Evolutionary conservation across 2,797 vertebrate species (phyloP).

Genomic region (Gobio occitaniae): DNA sequence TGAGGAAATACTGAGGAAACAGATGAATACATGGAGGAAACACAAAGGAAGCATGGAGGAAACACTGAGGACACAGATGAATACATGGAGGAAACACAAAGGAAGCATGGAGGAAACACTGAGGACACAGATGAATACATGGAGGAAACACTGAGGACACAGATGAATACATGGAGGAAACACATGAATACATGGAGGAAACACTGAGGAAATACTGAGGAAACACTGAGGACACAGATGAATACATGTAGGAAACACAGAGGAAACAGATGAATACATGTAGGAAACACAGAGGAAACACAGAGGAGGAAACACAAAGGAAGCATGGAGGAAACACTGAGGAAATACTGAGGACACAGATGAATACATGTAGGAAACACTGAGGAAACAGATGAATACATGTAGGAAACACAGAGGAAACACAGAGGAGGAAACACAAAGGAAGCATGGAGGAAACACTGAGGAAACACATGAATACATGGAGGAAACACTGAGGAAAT

Average conservation of each 20-base stretch:
- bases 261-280: too few relatives aligned
- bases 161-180: too few relatives aligned
- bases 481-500: too few relatives aligned
- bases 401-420: not conserved
- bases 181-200: not conserved
- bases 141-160: fast-evolving
- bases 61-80: not conserved
- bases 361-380: not conserved
- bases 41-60: not conserved
- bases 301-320: fast-evolving
- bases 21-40: not conserved
- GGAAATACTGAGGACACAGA: fast-evolving
- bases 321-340: fast-evolving
- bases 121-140: not conserved
- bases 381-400: not conserved
- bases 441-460: fast-evolving
- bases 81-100: not conserved
- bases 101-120: too few relatives aligned
- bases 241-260: too few relatives aligned
- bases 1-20: not conserved
- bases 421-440: fast-evolving
- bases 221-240: not conserved
- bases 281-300: fast-evolving
- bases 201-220: fast-evolving
- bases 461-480: not conserved